Percentiles rank a stretch among this genome's conserved stretches.
Evolutionary conservation across 2,797 vertebrate species (phyloP).

Genomic region (Pelochelys cantorii): DNA sequence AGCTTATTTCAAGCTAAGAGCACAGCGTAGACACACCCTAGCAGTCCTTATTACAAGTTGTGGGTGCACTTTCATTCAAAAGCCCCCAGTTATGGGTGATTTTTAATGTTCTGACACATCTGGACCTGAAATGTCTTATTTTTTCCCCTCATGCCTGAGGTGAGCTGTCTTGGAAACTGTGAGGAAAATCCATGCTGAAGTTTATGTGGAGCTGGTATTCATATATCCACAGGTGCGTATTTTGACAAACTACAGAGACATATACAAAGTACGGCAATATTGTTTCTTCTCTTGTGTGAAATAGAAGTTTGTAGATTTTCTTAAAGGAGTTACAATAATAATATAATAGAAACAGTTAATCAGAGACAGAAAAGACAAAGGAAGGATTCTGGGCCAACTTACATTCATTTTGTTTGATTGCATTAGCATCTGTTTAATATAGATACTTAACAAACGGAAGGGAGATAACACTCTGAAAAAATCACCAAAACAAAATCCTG

Average conservation of each 20-base stretch:
- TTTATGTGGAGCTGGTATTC: not conserved
- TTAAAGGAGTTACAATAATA: not conserved
- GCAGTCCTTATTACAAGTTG: not conserved
- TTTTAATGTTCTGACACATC: not conserved
- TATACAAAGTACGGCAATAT: not conserved
- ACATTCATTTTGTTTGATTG: not conserved
- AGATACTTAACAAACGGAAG: not conserved
- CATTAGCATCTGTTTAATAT: not conserved
- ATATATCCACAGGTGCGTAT: not conserved
- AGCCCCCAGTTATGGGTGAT: not conserved
- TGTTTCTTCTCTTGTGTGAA: not conserved
- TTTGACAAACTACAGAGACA: not conserved
- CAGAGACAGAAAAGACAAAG: not conserved
- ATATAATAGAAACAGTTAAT: not conserved
- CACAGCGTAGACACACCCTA: not conserved
- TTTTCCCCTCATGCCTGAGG: not conserved
- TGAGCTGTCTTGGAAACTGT: not conserved
- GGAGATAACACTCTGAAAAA: not conserved
- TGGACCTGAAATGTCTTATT: not conserved
- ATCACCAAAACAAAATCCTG: too few relatives aligned
- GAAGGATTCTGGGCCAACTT: not conserved
- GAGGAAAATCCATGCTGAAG: not conserved
- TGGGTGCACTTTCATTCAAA: not conserved
- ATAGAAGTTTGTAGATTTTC: not conserved
- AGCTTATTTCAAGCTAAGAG: too few relatives aligned